Evolutionary conservation across 2,888 invertebrate genomes (phyloP), one percentile per base, ranked within the genome.

Genomic region (Cerastoderma edule): DNA sequence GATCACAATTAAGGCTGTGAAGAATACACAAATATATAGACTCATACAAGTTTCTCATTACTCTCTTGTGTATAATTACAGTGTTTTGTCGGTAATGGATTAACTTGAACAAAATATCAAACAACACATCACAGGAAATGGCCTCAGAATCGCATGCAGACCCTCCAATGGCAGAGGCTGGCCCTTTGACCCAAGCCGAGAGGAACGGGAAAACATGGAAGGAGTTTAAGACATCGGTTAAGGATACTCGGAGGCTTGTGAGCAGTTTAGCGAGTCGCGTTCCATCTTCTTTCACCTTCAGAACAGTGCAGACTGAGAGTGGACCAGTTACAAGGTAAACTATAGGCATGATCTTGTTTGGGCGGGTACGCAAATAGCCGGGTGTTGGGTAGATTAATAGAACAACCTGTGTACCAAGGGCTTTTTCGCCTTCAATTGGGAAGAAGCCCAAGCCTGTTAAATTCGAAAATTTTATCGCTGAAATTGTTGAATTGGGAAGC

Each of bases 251-350:
- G 5, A 89, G 90, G 67, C 84, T 90, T 4, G 83, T 91, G 13
- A 88, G 90, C 5, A 81, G 87, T 32, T 82, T 92, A 22, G 88
- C 89, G 19, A 90, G 89, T 70, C 88, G 89, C 33, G 87, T 91
- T 8, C 93, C 92, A 5, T 85, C 88, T 22, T 83, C 72, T 30
- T 93, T 93, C 78, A 88, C 87, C 33, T 93, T 93, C 72, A 83
- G 91, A 19, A 87, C 85, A 8, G 77, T 89, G 27, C 66, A 87
- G 2, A 86, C 87, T 0, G 86, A 87, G 30, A 64, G 77, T 65
- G 91, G 89, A 6, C 66, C 76, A 10, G 78, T 84, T 85, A 96
- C 95, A 16, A 78, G 84, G 78, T 78, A 54, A 32, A 16, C 1
- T 39, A 39, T 39, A 39, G 8, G 16, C 8, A 39, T 16, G 8